Evolutionary conservation across 2,888 invertebrate species (phyloP).

Genomic region (Metellina segmentata): DNA sequence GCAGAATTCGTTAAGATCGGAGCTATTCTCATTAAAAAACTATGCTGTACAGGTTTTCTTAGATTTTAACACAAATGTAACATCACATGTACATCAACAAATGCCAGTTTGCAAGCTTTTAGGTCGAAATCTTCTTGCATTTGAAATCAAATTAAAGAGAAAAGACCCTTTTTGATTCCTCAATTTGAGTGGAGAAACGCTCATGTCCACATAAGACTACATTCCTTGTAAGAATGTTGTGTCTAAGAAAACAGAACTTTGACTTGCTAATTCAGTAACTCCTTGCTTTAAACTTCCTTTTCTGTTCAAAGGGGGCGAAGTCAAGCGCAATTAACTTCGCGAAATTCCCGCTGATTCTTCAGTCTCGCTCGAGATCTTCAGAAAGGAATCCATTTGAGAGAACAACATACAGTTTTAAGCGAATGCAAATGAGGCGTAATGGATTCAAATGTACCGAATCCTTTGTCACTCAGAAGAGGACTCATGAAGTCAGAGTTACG

Average conservation of each 20-base stretch:
- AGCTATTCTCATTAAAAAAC: no score
- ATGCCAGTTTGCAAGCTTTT: no score
- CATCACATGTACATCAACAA: no score
- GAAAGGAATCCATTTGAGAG: neutral
- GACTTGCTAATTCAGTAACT: neutral
- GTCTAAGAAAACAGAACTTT: neutral
- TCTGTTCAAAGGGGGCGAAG: neutral
- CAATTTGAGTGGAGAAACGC: no score
- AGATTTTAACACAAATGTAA: no score
- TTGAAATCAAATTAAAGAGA: no score
- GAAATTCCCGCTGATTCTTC: neutral
- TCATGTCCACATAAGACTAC: no score
- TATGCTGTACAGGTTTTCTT: no score
- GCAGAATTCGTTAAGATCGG: no score
- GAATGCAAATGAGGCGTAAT: constrained; percentile 31
- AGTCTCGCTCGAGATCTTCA: neutral
- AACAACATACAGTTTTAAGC: neutral
- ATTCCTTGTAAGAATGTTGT: no score
- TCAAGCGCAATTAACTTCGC: constrained; percentile 29
- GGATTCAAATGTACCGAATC: constrained; percentile 9
- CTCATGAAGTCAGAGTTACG: neutral
- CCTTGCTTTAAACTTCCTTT: neutral
- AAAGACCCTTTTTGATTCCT: no score
- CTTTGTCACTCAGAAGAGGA: neutral
- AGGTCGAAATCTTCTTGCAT: no score